Evolutionary conservation across 2,888 invertebrate species (phyloP), one percentile per base, ranked within the genome.

Genomic region (Mellilla xanthometata): DNA sequence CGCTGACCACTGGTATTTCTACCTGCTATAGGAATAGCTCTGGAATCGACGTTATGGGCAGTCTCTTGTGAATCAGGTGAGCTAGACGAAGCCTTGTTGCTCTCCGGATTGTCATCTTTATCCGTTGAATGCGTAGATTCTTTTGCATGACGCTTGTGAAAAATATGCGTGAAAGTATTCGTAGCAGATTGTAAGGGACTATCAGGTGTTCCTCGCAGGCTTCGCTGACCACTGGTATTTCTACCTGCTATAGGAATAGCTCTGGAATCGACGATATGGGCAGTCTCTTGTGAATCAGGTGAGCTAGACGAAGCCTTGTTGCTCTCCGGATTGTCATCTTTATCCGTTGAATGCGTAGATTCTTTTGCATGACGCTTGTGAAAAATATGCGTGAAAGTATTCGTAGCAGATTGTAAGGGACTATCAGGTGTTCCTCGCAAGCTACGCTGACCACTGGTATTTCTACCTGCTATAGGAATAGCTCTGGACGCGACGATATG

Each of bases 131-230:
- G 69, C 48, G 81, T 69, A 44, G 81, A 51, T 56, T 84, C 83
- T 29, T 81, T 66, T 10, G 76, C 73, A 34, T 72, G 65, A 35
- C 79, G 75, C 60, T 83, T 86, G 48, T 77, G 78, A 11, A 87
- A 58, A 51, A 85, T 86, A 65, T 90, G 80, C 33, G 88, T 71
- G 28, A 91, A n/a, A 15, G 87, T 86, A 68, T 88, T 88, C 35
- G 81, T 76, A 30, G 84, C 83, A 28, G 76, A 73, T 54, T 86
- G 83, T 32, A 66, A 71, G 2, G 85, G 81, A 46, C 72, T 78
- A 12, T 69, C 76, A 0, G 75, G 60, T 12, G 71, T 46, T 2
- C 67, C 72, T 13, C 85, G 75, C 3, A 74, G 44, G 47, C 76
- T 81, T 33, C 82, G 70, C 35, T 80, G 76, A 11, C 66, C 64